Base-by-base conservation (phyloP, 1,140 invertebrate genomes). In the Camponotus pennsylvanicus region DNA sequence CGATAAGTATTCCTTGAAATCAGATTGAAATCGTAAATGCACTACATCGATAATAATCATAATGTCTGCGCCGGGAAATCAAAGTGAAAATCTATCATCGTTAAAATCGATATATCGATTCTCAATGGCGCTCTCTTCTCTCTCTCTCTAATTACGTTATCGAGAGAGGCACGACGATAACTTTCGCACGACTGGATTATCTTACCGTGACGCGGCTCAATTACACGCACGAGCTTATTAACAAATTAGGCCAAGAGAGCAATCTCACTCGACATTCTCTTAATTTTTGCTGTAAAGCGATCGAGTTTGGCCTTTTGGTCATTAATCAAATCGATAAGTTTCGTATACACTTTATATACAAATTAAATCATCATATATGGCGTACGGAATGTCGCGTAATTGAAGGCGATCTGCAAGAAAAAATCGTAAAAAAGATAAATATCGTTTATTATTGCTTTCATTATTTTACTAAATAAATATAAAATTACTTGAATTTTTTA, bases 81-180 rank as follows among this genome's bases (percentile, higher is more conserved):
- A 61, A 66, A n/a, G 32, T 42, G 21, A 82, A 88, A 88, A 86
- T 83, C 66, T 83, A 86, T 83, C 77, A 76, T 37, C 70, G 57
- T 75, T 59, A 42, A n/a, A 73, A 83, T 61, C 27, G 34, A 40
- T 13, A 37, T 42, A 34, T 73, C 63, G 27, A 80, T 57, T 3
- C 40, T 34, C 49, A 5, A 55, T 66, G 37, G 27, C 27, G 45
- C 45, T 57, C 21, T 21, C 21, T 21, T 21, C n/a, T n/a, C n/a
- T 21, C 21, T 21, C 34, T 42, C 7, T 85, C 32, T 78, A 85
- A 78, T 78, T 86, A 70, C 75, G 66, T 89, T 89, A 89, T 89
- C 88, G 84, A 89, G 77, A 89, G 77, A 89, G 71, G 55, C 71
- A 73, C 52, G 61, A 86, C 70, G 77, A 89, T 87, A 70, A 87